Conservation (phyloP, 2,888 invertebrate species). For the Drosophila mulleri region DNA sequence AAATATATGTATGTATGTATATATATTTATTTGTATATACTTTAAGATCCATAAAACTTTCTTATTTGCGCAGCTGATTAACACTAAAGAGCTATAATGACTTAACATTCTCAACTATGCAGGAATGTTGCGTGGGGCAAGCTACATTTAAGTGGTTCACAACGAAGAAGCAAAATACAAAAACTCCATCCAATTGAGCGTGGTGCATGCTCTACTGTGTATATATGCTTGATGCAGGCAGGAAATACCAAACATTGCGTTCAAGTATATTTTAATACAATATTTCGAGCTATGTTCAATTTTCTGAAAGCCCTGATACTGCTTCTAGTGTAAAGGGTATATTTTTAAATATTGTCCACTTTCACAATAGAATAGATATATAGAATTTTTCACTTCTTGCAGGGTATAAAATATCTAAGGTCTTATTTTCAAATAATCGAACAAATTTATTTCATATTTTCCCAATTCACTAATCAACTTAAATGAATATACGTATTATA, state of each 20-base stretch:
- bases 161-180: background rate
- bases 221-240: background rate
- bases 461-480: background rate
- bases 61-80: slow-evolving; percentile 37
- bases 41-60: background rate
- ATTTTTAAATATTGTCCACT: too few species aligned
- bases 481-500: background rate
- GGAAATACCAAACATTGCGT: background rate
- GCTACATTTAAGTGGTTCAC: slow-evolving; percentile 11
- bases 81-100: slow-evolving; percentile 31
- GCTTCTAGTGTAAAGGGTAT: background rate
- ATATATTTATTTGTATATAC: background rate
- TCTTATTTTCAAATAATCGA: background rate
- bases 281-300: background rate
- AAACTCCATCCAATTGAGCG: slow-evolving; percentile 13
- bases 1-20: background rate
- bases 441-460: background rate
- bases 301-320: background rate
- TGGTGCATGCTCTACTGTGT: background rate
- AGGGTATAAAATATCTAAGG: too few species aligned
- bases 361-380: too few species aligned
- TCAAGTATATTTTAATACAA: background rate
- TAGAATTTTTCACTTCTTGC: too few species aligned
- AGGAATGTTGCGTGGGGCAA: slow-evolving; percentile 12
- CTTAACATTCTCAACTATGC: slow-evolving; percentile 23